Evolutionary conservation across 30 jellyfish, hydroid and myxozoan species (phyloP).

Genomic region (Rhopilema esculentum): DNA sequence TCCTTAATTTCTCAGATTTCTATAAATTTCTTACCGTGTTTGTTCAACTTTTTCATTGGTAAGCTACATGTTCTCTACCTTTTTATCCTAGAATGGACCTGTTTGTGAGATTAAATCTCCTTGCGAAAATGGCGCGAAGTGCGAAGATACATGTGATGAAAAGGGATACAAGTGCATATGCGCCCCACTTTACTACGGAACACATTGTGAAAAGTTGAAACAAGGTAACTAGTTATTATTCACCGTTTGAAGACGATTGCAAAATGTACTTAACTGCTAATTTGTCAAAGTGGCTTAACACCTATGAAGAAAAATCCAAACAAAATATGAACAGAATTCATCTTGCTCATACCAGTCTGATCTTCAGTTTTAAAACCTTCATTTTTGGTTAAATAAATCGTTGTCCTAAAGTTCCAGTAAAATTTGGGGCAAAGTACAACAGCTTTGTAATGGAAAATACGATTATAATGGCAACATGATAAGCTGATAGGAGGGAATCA

Average conservation of each 20-base stretch:
- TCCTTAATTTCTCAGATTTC: not conserved
- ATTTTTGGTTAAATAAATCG: too few species aligned
- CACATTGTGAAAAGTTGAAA: conserved; percentile 24
- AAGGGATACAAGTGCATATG: conserved; percentile 48
- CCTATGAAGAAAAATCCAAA: too few species aligned
- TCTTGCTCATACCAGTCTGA: too few species aligned
- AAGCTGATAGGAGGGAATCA: too few species aligned
- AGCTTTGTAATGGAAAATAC: too few species aligned
- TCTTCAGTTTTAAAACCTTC: too few species aligned
- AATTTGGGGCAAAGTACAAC: too few species aligned
- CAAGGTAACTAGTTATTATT: conserved; percentile 29
- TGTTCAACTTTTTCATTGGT: too few species aligned
- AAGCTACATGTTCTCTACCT: too few species aligned
- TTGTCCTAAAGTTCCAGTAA: too few species aligned
- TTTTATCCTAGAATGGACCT: conserved; percentile 29
- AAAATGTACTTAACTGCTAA: not conserved
- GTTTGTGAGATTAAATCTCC: conserved; percentile 30
- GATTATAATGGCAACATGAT: too few species aligned
- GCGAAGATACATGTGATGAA: conserved; percentile 46
- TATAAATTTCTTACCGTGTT: not conserved
- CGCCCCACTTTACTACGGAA: conserved; percentile 43
- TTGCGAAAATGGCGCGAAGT: conserved; percentile 43
- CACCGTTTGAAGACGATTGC: not conserved
- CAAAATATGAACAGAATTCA: too few species aligned
- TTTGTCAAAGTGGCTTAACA: not conserved